Evolutionary conservation across 2,113 vertebrate genomes (phyloP).

Genomic region (Felis catus): F.catus_Fca126_mat1.0 CM031424.1:64258501-64259000

Average conservation of each 20-base stretch:
- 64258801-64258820: neutral
- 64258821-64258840: neutral
- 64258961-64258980: too few relatives aligned
- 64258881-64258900: constrained; percentile 21
- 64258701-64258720: constrained; percentile 10
- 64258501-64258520: constrained; percentile 30
- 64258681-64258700: neutral
- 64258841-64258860: neutral
- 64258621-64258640: neutral
- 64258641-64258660: constrained; percentile 33
- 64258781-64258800: neutral
- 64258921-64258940: neutral
- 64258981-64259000: too few relatives aligned
- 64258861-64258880: neutral
- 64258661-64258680: constrained; percentile 8
- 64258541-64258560: neutral
- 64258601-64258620: neutral
- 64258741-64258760: neutral
- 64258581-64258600: neutral
- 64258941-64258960: too few relatives aligned
- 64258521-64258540: neutral
- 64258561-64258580: neutral
- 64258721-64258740: neutral
- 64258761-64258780: neutral
- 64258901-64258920: neutral